Percentiles rank a stretch among this genome's conserved stretches.
These are phyloP conservation scores for Takifugu bimaculatus DNA, from an alignment of 2,113 vertebrate species.

Conservation along the genomic window DNA sequence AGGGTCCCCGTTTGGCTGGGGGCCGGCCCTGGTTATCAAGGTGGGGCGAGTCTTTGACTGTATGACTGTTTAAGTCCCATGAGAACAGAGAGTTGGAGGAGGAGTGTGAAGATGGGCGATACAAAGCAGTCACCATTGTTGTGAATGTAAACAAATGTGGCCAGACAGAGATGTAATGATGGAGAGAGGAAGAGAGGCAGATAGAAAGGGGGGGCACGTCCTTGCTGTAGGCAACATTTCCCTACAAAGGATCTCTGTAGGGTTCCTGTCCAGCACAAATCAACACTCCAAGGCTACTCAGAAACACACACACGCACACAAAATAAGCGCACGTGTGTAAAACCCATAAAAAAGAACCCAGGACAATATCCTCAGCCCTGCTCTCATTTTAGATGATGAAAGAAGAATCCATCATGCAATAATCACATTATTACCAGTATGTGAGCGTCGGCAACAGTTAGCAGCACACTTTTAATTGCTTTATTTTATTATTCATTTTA, in stretches of 20 bases:
- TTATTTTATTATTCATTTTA: too few species aligned
- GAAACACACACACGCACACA: conserved; percentile 20
- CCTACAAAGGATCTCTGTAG: conserved; percentile 50
- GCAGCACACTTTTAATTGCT: too few species aligned
- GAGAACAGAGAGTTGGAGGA: not conserved
- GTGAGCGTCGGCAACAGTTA: too few species aligned
- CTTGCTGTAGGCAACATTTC: conserved; percentile 63
- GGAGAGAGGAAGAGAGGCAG: conserved; percentile 17
- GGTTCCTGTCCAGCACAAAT: conserved; percentile 42
- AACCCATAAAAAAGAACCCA: not conserved
- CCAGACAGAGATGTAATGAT: conserved; percentile 15
- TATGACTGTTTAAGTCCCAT: too few species aligned
- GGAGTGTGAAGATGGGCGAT: not conserved
- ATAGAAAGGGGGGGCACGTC: conserved; percentile 31
- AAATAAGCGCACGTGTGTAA: not conserved
- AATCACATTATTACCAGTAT: too few species aligned
- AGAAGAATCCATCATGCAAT: too few species aligned
- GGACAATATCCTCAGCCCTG: conserved; percentile 2
- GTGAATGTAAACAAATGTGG: conserved; percentile 20
- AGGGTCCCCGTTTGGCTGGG: too few species aligned
- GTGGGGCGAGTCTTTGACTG: too few species aligned
- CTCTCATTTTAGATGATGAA: not conserved
- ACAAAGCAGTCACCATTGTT: conserved; percentile 1
- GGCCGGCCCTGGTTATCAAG: too few species aligned
- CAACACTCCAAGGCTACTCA: conserved; percentile 38